Evolutionary conservation across 2,113 vertebrate species (phyloP).

Genomic region (Tichodroma muraria): DNA sequence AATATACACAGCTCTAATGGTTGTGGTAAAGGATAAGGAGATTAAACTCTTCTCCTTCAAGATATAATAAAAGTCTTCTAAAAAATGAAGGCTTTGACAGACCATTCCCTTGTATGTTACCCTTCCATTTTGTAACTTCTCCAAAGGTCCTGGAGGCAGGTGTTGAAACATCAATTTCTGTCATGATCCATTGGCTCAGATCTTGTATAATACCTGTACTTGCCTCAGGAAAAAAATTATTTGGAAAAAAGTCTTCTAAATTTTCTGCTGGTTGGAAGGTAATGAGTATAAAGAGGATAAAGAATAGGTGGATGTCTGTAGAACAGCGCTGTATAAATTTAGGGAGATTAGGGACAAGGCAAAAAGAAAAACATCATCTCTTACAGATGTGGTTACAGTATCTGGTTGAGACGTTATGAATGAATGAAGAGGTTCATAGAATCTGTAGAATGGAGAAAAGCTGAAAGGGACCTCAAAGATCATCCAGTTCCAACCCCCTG

Average conservation of each 20-base stretch:
- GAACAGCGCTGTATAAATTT: neutral
- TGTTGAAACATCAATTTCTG: neutral
- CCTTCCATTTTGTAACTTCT: neutral
- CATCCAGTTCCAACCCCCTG: neutral
- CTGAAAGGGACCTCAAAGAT: neutral
- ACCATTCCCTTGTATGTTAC: neutral
- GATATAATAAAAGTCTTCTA: neutral
- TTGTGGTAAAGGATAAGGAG: neutral
- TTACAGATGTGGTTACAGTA: neutral
- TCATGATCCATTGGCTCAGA: neutral
- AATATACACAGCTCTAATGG: neutral
- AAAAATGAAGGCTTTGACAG: neutral
- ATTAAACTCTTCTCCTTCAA: neutral
- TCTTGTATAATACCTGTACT: neutral
- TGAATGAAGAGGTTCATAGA: neutral
- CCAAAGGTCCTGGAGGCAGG: rapidly evolving
- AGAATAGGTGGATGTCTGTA: neutral
- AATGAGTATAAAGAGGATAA: neutral
- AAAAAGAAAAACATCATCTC: neutral
- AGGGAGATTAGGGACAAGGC: neutral
- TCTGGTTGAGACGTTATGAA: neutral
- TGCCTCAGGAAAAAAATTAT: neutral
- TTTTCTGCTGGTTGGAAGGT: neutral
- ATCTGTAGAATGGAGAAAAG: neutral
- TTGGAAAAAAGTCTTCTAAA: neutral